These are phyloP conservation scores for Sesia bembeciformis DNA, from an alignment of 2,888 invertebrate genomes.

Conservation along the genomic window DNA sequence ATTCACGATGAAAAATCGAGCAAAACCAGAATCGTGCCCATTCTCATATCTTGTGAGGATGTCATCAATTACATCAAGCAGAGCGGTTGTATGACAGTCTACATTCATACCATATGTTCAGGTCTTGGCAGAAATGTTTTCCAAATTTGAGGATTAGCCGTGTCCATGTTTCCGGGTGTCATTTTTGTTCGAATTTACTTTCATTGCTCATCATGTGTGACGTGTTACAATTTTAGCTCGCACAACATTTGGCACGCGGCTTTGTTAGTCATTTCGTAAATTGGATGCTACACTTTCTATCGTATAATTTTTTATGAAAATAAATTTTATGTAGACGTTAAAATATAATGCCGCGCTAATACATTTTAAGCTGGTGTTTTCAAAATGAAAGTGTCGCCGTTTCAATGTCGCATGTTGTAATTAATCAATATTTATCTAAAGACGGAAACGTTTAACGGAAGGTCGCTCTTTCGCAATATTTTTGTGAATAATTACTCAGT, in stretches of 20 bases:
- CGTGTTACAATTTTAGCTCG: conserved; percentile 2
- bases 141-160: background rate
- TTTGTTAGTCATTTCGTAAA: conserved; percentile 11
- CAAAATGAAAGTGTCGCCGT: conserved; percentile 6
- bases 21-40: too few relatives aligned
- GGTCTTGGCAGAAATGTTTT: too few relatives aligned
- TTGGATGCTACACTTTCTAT: conserved; percentile 14
- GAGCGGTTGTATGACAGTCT: too few relatives aligned
- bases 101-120: too few relatives aligned
- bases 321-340: background rate
- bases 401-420: background rate
- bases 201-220: background rate
- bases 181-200: background rate
- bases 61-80: too few relatives aligned
- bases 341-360: too few relatives aligned
- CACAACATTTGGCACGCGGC: conserved; percentile 7
- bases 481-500: too few relatives aligned
- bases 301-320: conserved; percentile 5
- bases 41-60: too few relatives aligned
- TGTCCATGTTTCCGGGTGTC: background rate
- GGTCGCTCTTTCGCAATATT: background rate
- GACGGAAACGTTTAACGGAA: background rate
- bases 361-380: conserved; percentile 1
- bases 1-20: too few relatives aligned
- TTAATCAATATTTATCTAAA: background rate